Base-by-base conservation (phyloP, 2,797 vertebrate species). In the Geotrypetes seraphini region DNA sequence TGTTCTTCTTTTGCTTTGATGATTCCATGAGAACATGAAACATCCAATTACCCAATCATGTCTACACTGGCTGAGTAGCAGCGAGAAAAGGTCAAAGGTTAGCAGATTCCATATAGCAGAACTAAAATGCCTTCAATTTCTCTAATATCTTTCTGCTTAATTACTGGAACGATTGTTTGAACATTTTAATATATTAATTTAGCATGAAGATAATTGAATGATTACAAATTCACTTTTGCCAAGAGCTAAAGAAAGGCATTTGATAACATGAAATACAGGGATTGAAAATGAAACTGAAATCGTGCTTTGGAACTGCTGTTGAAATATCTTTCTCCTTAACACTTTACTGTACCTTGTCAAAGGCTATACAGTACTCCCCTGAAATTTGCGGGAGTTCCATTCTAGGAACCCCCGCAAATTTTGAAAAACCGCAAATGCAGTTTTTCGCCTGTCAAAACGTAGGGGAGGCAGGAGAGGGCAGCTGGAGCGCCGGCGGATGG, bases 151-250 rank as follows among this genome's bases (percentile, higher is more conserved):
- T 45, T 27, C 63, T 71, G 52, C 55, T 72, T 72, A 69, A 74
- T 71, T 69, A 63, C 50, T 57, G 54, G 50, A 64, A 64, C 65
- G 50, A 66, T 63, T 53, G 60, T 69, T 69, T 57, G 57, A 71
- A 64, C 65, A 64, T 64, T 67, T 61, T 39, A 60, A 59, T 56
- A 33, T 36, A 64, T 60, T 61, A 60, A 65, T 71, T 64, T 63
- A 66, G 43, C 52, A 36, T 51, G 36, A 48, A 40, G 34, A 48
- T 53, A 54, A 59, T 53, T 51, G 55, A 47, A 5, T 41, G 64
- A 50, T 50, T 47, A 58, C 49, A 53, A 50, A 60, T 61, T 40
- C 57, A 23, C 34, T 56, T 44, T 21, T 43, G 40, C 30, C 2
- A 2, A 5, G 21, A 43, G 36, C 46, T 26, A 16, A 36, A 6